Base-by-base conservation (phyloP, 2,888 invertebrate species). In the Andrena praecox region DNA sequence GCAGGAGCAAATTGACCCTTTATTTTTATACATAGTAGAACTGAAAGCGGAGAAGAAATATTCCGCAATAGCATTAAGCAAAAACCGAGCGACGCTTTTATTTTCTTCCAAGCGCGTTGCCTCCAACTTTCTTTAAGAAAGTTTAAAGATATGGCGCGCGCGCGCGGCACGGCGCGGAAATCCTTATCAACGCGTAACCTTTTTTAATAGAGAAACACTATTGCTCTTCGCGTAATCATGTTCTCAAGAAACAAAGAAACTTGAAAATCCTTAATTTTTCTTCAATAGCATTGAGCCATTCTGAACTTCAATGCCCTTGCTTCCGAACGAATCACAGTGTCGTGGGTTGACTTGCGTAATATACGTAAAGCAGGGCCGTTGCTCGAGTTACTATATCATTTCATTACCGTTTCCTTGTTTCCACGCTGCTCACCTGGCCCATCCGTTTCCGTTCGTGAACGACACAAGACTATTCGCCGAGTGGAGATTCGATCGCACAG, bases 41-140 rank as follows among this genome's bases (percentile, higher is more conserved):
- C 81, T 87, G 66, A 56, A 73, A 75, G 35, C 35, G n/a, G 48
- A 33, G 64, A 68, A 42, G 20, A 31, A 24, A 8, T 20, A 50
- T 10, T 63, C 48, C 35, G 35, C 8, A 52, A 68, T 8, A 8
- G 35, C 33, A 33, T 48, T 70, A 35, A 69, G 68, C 66, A 82
- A 78, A n/a, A 71, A 64, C 67, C 35, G n/a, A 8, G 20, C 1
- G 50, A 6, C 8, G 73, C 71, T 76, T 82, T 76, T 73, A 24
- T 54, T 63, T 8, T 54, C 52, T 27, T 10, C 54, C 42, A 60
- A 73, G 8, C 68, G 68, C 8, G 8, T 29, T 54, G 74, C 77
- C 67, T 76, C 59, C 42, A 33, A 87, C 87, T 86, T 86, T 85
- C 87, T 63, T 75, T 59, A 59, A 76, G 86, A 87, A 85, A 86